Evolutionary conservation across 2,888 invertebrate species (phyloP), one percentile per base, ranked within the genome.

Genomic region (Pachycephus smyrnensis): DNA sequence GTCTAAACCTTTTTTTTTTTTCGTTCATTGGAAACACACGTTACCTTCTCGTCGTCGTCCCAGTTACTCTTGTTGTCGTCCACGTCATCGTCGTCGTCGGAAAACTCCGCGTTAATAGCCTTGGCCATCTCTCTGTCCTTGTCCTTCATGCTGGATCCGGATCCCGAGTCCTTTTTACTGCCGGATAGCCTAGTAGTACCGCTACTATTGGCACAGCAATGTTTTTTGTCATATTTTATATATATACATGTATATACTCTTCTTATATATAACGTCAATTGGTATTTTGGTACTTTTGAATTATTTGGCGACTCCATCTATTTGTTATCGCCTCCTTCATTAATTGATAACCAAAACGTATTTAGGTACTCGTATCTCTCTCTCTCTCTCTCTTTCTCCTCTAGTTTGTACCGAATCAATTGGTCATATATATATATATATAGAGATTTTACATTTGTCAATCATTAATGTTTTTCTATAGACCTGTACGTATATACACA

Each of bases 51-150:
- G 74, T 90, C 90, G 78, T 90, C 90, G 80, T 88, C 89, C 89
- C 89, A 90, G 80, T 86, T 88, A 82, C 88, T 90, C 81, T 89
- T 89, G 81, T 88, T 88, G 84, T 90, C 89, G 69, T 90, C 89
- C 77, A 89, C 90, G 76, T 90, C 90, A 76, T 90, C 90, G 79
- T 89, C 89, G 82, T 90, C 90, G 80, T 91, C 90, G 75, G 90
- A 90, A 88, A 90, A 91, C 86, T 89, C 90, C 77, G 90, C 90
- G 84, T 90, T 90, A 84, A 91, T 90, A 84, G 90, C 90, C 86
- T 91, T 91, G 87, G 90, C 89, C 89, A 91, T 89, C 84, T 89
- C 89, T 89, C 90, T 90, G 88, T 91, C 90, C 90, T 89, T 89
- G 88, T 89, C 89, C 89, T 91, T 91, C 85, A 90, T 87, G 87